phyloP scores from a whole-genome alignment of 1,140 invertebrate genomes.

The Brachionus angularis region DNA sequence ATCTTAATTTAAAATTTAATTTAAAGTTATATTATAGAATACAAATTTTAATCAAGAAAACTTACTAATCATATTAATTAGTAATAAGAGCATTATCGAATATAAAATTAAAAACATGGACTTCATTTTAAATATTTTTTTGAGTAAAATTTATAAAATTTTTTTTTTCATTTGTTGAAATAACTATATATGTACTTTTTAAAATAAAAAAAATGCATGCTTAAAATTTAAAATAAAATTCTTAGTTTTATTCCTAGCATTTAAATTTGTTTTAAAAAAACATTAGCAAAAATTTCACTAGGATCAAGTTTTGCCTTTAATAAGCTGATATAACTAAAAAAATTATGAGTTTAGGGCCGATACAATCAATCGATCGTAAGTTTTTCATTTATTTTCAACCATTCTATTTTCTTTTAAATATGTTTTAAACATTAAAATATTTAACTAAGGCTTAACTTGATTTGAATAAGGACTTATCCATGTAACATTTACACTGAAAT shows the following conservation, averaged over 20 bases:
- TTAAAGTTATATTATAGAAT: too few species aligned
- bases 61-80: too few species aligned
- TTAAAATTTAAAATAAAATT: neutral
- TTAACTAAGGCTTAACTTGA: conserved; percentile 54
- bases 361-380: conserved; percentile 50
- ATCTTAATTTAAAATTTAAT: too few species aligned
- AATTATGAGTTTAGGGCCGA: conserved; percentile 49
- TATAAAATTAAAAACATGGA: too few species aligned
- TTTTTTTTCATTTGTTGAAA: too few species aligned
- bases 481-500: conserved; percentile 53
- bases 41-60: too few species aligned
- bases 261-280: conserved; percentile 50
- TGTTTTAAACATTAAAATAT: conserved; percentile 55
- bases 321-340: conserved; percentile 49
- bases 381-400: conserved; percentile 50
- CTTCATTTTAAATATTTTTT: too few species aligned
- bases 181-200: too few species aligned
- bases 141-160: too few species aligned
- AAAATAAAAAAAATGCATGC: neutral
- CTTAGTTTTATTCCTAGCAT: neutral
- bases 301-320: conserved; percentile 51
- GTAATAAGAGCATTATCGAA: too few species aligned
- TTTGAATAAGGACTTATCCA: conserved; percentile 53
- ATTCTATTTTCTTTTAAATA: conserved; percentile 49
- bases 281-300: conserved; percentile 53